Evolutionary conservation across 1,140 invertebrate genomes (phyloP).

Genomic region (Drosophila littoralis): DNA sequence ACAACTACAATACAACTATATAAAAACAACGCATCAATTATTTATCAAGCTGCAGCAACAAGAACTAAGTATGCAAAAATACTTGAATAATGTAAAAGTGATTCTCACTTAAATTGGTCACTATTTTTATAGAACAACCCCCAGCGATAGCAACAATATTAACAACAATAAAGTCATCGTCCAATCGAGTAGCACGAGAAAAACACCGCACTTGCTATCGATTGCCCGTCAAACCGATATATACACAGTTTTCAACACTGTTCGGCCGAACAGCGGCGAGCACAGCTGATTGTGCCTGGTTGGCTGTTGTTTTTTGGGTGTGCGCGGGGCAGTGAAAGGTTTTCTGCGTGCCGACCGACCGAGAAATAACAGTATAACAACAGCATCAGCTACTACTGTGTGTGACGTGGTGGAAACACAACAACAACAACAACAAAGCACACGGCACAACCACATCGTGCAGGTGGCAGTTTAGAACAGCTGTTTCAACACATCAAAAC

Average conservation of each 20-base stretch:
- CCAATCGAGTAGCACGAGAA: constrained; percentile 34
- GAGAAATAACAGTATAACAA: constrained; percentile 40
- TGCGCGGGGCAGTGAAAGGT: constrained; percentile 47
- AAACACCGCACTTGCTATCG: constrained; percentile 45
- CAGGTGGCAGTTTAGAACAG: constrained; percentile 69
- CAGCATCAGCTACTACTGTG: constrained; percentile 35
- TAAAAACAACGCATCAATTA: constrained; percentile 15
- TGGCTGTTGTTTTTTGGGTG: constrained; percentile 40
- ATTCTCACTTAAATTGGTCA: constrained; percentile 55
- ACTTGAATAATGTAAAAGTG: constrained; percentile 32
- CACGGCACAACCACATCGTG: constrained; percentile 17
- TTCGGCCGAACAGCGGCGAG: constrained; percentile 31
- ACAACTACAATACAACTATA: constrained; percentile 39
- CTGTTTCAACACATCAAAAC: constrained; percentile 74
- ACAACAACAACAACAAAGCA: constrained; percentile 17
- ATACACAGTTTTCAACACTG: constrained; percentile 65
- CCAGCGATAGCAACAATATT: constrained; percentile 8
- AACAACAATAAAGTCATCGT: constrained; percentile 33
- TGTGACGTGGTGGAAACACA: constrained; percentile 64
- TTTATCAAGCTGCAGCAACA: constrained; percentile 11
- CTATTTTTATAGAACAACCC: constrained; percentile 60
- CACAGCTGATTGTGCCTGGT: constrained; percentile 67
- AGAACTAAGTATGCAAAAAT: constrained; percentile 59
- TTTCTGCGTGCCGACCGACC: constrained; percentile 21
- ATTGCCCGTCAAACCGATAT: constrained; percentile 53